Base-by-base conservation (phyloP, 2,797 vertebrate species). In the Podargus strigoides region DNA sequence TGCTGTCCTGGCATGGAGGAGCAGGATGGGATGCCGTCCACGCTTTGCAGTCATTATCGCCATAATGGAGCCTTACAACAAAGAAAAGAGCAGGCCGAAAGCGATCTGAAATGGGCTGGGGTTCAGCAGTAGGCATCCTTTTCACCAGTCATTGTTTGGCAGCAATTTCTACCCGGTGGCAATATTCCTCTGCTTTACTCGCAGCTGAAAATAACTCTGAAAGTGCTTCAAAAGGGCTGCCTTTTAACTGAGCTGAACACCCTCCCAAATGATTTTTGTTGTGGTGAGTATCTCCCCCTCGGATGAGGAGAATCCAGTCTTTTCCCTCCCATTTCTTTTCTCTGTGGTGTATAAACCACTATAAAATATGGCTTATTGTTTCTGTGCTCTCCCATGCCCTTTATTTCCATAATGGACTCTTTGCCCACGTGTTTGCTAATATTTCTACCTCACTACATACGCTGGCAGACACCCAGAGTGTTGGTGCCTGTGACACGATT, bases 191-290 rank as follows among this genome's bases (percentile, higher is more conserved):
- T 63, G 62, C 82, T 94, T 97, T 89, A 64, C 92, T 95, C 30
- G 4, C 85, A 89, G 92, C 89, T 92, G 93, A 95, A 96, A 97
- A 91, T 94, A 93, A 92, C 68, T 69, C 70, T 69, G 44, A 85
- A 91, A 94, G 85, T 89, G 82, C 82, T 93, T 78, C 30, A 4
- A 78, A 95, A 95, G 85, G 75, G 62, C 72, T 95, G 68, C 50
- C 85, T 87, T 96, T 95, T 92, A 87, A 94, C 76, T 72, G 92
- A 96, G 87, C 89, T 86, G 89, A 96, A 92, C 78, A 92, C 85
- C 76, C 72, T 91, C 42, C 85, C 69, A 86, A 84, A 85, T 47
- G 21, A 49, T 73, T 93, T 94, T 87, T 77, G 62, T 47, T 17
- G 28, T 7, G n/a, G 46, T 30, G 50, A 88, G 23, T n/a, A 86